Percentiles rank a stretch among this genome's conserved stretches.
Evolutionary conservation across 2,888 invertebrate genomes (phyloP).

Genomic region (Acleris emargana): DNA sequence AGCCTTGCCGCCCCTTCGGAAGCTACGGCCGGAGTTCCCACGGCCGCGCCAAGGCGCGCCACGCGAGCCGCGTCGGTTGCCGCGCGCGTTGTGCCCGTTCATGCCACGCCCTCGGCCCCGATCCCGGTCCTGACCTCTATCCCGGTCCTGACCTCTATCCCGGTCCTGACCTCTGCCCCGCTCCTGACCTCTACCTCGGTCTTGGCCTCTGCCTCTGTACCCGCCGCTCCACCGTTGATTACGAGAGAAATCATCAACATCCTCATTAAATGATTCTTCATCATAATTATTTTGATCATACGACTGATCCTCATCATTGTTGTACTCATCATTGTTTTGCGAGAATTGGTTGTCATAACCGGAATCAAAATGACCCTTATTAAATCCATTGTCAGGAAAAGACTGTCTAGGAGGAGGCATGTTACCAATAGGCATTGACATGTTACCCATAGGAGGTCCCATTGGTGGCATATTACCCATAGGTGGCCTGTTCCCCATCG

Average conservation of each 20-base stretch:
- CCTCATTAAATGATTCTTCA: constrained; percentile 41
- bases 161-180: constrained; percentile 51
- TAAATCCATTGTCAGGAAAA: constrained; percentile 71
- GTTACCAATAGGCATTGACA: constrained; percentile 44
- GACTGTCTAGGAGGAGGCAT: constrained; percentile 58
- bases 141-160: constrained; percentile 58
- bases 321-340: constrained; percentile 63
- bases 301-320: constrained; percentile 63
- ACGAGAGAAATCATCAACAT: constrained; percentile 52
- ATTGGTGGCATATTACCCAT: constrained; percentile 58
- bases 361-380: constrained; percentile 67
- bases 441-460: constrained; percentile 46
- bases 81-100: constrained; percentile 71
- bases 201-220: constrained; percentile 54
- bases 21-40: constrained; percentile 62
- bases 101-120: constrained; percentile 64
- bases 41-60: constrained; percentile 65
- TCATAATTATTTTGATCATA: constrained; percentile 59
- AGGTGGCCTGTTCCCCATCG: constrained; percentile 51
- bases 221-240: constrained; percentile 71
- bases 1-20: constrained; percentile 71
- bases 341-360: constrained; percentile 62
- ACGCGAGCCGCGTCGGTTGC: constrained; percentile 60
- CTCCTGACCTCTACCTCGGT: constrained; percentile 54
- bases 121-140: constrained; percentile 54